phyloP scores from a whole-genome alignment of 2,888 invertebrate species.

The Oligia fasciuncula region DNA sequence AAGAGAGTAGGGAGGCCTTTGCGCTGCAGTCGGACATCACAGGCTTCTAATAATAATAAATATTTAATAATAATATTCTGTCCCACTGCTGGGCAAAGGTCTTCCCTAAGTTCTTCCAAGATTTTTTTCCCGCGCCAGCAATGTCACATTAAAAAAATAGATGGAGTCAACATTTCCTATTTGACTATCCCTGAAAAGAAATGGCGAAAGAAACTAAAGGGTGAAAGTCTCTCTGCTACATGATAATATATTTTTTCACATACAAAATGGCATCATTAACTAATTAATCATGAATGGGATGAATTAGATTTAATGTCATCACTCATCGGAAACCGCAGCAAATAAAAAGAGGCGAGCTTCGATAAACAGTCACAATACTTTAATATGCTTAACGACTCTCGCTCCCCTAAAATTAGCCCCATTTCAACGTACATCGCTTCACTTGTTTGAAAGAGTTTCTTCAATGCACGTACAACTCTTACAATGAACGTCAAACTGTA shows the following conservation, averaged over 20 bases:
- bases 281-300: background rate
- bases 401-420: background rate
- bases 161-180: background rate
- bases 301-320: conserved; percentile 27
- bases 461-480: background rate
- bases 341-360: conserved; percentile 24
- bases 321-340: conserved; percentile 23
- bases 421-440: conserved; percentile 20
- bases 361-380: conserved; percentile 41
- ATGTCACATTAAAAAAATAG: background rate
- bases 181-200: background rate
- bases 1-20: too few species aligned
- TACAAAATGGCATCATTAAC: background rate
- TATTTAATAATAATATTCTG: too few species aligned
- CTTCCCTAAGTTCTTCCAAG: background rate
- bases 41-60: too few species aligned
- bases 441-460: conserved; percentile 8
- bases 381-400: background rate
- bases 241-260: background rate
- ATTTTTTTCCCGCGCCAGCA: background rate
- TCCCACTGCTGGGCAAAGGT: background rate
- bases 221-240: background rate
- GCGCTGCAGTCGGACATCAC: too few species aligned
- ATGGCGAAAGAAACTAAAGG: background rate
- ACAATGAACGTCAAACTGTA: background rate